Conservation (phyloP, 2,113 vertebrate genomes). For the Chloropsis cyanopogon region DNA sequence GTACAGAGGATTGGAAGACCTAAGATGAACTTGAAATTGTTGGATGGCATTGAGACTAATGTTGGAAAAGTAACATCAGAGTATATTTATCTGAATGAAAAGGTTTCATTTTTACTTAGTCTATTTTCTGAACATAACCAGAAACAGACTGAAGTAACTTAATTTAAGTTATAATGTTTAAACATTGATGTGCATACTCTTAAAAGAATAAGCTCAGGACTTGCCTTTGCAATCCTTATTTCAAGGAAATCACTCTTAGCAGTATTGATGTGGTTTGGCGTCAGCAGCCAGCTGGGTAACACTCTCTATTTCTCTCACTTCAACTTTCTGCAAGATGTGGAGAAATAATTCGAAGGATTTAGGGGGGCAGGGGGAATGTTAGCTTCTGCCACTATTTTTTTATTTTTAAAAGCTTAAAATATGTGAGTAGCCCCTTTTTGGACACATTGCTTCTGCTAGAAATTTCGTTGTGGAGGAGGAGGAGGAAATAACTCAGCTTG, state of each 20-base stretch:
- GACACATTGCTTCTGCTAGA: neutral
- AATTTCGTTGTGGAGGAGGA: neutral
- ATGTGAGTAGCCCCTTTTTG: neutral
- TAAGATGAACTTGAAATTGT: neutral
- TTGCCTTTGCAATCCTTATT: neutral
- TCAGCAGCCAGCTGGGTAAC: neutral
- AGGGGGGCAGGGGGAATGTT: fast-evolving
- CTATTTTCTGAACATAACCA: neutral
- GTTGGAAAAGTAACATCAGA: neutral
- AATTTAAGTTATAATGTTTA: neutral
- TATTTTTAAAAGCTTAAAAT: neutral
- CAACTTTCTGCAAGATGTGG: neutral
- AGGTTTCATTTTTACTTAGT: neutral
- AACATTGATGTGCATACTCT: neutral
- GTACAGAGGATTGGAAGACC: neutral
- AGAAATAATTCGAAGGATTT: neutral
- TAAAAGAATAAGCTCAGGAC: neutral
- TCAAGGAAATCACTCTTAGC: neutral
- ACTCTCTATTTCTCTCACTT: neutral
- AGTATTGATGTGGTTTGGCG: neutral
- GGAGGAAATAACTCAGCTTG: neutral
- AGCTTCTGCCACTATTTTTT: neutral
- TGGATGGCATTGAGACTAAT: neutral
- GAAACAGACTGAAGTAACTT: neutral
- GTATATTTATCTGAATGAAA: neutral